Base-by-base conservation (phyloP, 2,888 invertebrate genomes). In the Rhagonycha lutea region DNA sequence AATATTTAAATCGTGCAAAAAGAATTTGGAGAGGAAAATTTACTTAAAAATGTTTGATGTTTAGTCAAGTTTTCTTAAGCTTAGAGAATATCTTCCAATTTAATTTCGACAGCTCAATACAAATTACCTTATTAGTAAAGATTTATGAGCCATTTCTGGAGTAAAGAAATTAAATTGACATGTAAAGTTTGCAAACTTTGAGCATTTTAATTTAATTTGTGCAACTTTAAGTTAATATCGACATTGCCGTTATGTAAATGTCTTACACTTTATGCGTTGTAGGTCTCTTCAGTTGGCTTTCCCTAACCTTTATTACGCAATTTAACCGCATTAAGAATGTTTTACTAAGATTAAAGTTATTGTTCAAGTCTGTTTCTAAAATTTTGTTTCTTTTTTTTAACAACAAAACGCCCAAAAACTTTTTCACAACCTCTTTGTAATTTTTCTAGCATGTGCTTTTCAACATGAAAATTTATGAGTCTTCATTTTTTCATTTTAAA, bases 101-200 rank as follows among this genome's bases (percentile, higher is more conserved):
- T 69, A 73, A 77, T 77, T 74, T 77, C 70, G 70, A 71, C 70
- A 72, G 71, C 72, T 74, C 74, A 63, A 74, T 77, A 77, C 77
- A 77, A 77, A 77, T 77, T 77, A 74, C 77, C 77, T 77, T 77
- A 74, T 78, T 78, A 72, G 73, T 71, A 78, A 78, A 78, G 78
- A 78, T 78, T 78, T 78, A 78, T 69, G 78, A 75, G 29, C 69
- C 72, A 69, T 72, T 73, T 69, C 70, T 62, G 73, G 75, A 62
- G 67, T 60, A 73, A 72, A 75, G 78, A 78, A 78, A 75, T 78
- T 78, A 78, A 75, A 78, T 71, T 73, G 78, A 78, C 78, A 75
- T 71, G 71, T 68, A 65, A 78, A 78, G 73, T 78, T 78, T 72
- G 24, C 60, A 70, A 77, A 77, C 61, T 77, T 77, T 74, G 69